Percentiles rank a stretch among this genome's conserved stretches.
Evolutionary conservation across 2,888 invertebrate species (phyloP).

Genomic region (Drosophila yooni): DNA sequence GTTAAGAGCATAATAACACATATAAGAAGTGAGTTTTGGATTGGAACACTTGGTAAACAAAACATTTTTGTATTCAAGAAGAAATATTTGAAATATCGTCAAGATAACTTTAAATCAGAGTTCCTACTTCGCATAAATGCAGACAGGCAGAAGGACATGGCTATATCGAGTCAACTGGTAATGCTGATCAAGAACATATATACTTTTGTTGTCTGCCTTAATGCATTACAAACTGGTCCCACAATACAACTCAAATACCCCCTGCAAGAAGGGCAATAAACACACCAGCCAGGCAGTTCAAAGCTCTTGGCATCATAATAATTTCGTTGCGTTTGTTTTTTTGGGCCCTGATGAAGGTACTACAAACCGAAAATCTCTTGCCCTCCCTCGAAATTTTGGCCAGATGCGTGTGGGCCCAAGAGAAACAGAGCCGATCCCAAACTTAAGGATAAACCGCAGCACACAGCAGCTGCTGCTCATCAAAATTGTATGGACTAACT

Average conservation of each 20-base stretch:
- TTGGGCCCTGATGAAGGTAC: conserved; percentile 43
- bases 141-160: neutral
- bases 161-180: neutral
- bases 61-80: neutral
- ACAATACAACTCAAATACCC: neutral
- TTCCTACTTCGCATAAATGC: neutral
- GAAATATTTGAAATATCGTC: neutral
- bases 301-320: conserved; percentile 53
- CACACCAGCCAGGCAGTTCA: conserved; percentile 1
- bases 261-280: conserved; percentile 7
- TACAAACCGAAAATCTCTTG: conserved; percentile 10
- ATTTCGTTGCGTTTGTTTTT: conserved; percentile 65
- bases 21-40: neutral
- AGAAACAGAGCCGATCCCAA: conserved; percentile 21
- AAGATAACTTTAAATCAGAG: neutral
- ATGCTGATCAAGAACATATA: neutral
- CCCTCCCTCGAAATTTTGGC: conserved; percentile 54
- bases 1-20: neutral
- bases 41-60: neutral
- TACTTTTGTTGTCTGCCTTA: neutral
- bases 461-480: conserved; percentile 67
- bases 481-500: conserved; percentile 62
- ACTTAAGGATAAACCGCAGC: conserved; percentile 50
- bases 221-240: neutral
- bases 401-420: conserved; percentile 6